A percentile compares a stretch with the other conserved stretches of the same genome.
Conservation (phyloP, 2,797 vertebrate species). For the Pangasius mekongensis region DNA sequence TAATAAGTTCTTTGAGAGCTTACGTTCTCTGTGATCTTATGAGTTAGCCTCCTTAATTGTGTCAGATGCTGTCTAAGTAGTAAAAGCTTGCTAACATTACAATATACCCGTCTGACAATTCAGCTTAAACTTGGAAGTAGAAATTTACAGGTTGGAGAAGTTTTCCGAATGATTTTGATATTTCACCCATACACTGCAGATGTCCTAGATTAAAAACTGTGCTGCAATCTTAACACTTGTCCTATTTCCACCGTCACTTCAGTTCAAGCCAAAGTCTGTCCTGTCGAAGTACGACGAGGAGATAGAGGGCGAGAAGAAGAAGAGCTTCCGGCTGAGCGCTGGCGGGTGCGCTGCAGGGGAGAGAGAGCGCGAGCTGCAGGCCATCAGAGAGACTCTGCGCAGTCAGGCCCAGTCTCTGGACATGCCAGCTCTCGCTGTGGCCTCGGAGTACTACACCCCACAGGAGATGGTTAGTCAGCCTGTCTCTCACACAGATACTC, state of each 20-base stretch:
- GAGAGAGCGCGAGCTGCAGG: conserved; percentile 84
- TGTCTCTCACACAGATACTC: not conserved
- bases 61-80: too few relatives aligned
- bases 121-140: not conserved
- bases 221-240: not conserved
- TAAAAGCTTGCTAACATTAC: not conserved
- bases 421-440: conserved; percentile 74
- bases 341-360: conserved; percentile 82
- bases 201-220: not conserved
- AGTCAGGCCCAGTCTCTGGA: conserved; percentile 85
- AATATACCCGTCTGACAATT: not conserved
- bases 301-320: conserved; percentile 90
- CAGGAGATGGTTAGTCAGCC: conserved; percentile 84
- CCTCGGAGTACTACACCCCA: conserved; percentile 86
- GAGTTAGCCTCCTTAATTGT: too few relatives aligned
- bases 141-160: not conserved
- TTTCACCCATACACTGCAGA: not conserved
- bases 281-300: conserved; percentile 92
- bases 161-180: not conserved
- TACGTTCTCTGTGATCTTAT: not conserved
- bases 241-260: not conserved
- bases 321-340: conserved; percentile 81
- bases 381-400: conserved; percentile 80
- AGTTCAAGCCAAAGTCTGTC: conserved; percentile 78
- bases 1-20: not conserved